phyloP scores from a whole-genome alignment of 2,888 invertebrate species.

The Limenitis camilla region DNA sequence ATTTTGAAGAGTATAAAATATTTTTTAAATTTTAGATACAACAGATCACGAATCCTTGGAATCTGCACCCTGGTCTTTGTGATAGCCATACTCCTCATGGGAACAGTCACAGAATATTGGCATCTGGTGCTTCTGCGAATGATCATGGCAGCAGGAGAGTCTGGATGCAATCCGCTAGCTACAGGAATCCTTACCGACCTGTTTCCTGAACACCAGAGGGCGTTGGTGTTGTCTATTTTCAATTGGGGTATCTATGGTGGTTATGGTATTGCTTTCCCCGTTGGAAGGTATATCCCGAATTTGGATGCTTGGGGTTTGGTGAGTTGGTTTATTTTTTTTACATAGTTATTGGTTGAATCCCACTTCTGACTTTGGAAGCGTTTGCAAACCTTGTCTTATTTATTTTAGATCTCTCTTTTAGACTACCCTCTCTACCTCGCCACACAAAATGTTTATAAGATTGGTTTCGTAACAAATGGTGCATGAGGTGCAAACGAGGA shows the following conservation, averaged over 20 bases:
- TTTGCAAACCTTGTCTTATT: no score
- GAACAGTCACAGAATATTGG: conserved; percentile 90
- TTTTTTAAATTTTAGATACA: conserved; percentile 57
- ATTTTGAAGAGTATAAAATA: not conserved
- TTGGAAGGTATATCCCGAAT: conserved; percentile 88
- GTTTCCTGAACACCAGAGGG: conserved; percentile 86
- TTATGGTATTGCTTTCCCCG: conserved; percentile 93
- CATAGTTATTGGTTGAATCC: not conserved
- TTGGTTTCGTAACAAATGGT: no score
- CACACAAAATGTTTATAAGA: not conserved
- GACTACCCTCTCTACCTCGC: no score
- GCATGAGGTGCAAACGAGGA: no score
- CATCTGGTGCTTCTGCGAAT: conserved; percentile 89
- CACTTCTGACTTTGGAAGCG: no score
- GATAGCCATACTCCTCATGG: conserved; percentile 88
- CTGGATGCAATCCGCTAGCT: conserved; percentile 90
- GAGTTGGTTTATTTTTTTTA: conserved; percentile 34
- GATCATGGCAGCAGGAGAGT: conserved; percentile 90
- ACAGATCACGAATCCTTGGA: conserved; percentile 83
- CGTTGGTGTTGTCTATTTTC: conserved; percentile 92
- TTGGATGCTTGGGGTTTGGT: conserved; percentile 84
- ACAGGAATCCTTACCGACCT: conserved; percentile 89
- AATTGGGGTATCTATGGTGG: conserved; percentile 98
- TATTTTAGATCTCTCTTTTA: no score
- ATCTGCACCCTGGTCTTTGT: conserved; percentile 87